These are phyloP conservation scores for Cinara cedri DNA, from an alignment of 2,888 invertebrate species.

Conservation along the genomic window DNA sequence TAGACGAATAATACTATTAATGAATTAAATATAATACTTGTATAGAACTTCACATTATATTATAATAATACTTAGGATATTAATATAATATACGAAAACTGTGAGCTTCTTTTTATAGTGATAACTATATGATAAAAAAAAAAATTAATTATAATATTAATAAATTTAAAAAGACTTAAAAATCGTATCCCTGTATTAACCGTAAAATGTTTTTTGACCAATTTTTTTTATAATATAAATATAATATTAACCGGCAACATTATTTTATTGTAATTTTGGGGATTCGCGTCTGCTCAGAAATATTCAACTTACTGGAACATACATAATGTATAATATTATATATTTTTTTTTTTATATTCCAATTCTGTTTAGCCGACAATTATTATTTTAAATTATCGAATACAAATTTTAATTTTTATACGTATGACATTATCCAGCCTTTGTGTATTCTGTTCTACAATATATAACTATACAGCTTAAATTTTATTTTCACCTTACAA, in stretches of 20 bases:
- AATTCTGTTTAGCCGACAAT: too few relatives aligned
- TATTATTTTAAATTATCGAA: not conserved
- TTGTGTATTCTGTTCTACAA: slow-evolving; percentile 28
- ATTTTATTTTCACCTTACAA: slow-evolving; percentile 20
- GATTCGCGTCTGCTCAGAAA: slow-evolving; percentile 15
- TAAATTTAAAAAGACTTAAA: slow-evolving; percentile 54
- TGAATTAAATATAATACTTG: slow-evolving; percentile 30
- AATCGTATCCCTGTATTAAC: slow-evolving; percentile 42
- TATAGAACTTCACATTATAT: slow-evolving; percentile 39
- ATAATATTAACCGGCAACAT: not conserved
- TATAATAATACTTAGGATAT: slow-evolving; percentile 15
- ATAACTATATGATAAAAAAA: slow-evolving; percentile 39
- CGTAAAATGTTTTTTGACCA: slow-evolving; percentile 40
- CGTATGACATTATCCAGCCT: not conserved
- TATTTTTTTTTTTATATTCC: too few relatives aligned
- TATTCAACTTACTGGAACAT: slow-evolving; percentile 5
- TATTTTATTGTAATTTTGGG: slow-evolving; percentile 26
- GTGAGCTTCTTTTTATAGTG: slow-evolving; percentile 57
- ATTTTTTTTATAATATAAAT: slow-evolving; percentile 31
- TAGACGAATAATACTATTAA: slow-evolving; percentile 32
- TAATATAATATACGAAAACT: slow-evolving; percentile 51
- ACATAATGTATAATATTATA: not conserved
- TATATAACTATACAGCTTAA: not conserved
- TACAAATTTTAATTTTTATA: slow-evolving; percentile 21
- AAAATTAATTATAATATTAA: slow-evolving; percentile 25